Evolutionary conservation across 2,797 vertebrate genomes (phyloP).

Genomic region (Merluccius polli): DNA sequence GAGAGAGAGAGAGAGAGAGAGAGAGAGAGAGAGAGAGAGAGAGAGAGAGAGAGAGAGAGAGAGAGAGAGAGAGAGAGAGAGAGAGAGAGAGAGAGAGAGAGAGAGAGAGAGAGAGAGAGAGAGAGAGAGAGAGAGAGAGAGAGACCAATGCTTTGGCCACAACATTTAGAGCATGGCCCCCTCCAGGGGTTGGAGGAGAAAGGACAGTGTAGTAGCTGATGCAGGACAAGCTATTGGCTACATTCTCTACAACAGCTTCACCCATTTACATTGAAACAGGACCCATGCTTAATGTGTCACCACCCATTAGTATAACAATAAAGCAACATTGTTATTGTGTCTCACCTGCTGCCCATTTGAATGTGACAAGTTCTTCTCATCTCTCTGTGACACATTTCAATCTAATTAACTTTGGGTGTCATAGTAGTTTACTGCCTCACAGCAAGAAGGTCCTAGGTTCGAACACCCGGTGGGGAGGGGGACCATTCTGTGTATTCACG

Average conservation of each 20-base stretch:
- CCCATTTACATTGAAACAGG: not conserved
- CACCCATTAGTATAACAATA: not conserved
- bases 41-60: not conserved
- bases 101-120: not conserved
- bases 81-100: not conserved
- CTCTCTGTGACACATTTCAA: not conserved
- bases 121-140: not conserved
- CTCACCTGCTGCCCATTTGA: not conserved
- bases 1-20: not conserved
- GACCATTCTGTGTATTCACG: too few relatives aligned
- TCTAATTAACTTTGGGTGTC: too few relatives aligned
- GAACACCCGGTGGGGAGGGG: too few relatives aligned
- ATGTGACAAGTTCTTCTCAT: not conserved
- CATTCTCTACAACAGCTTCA: not conserved
- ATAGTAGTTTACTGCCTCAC: too few relatives aligned
- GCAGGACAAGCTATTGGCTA: not conserved
- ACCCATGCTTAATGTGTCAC: not conserved
- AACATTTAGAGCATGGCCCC: slow-evolving; percentile 26
- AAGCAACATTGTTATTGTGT: not conserved
- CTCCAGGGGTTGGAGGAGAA: slow-evolving; percentile 31
- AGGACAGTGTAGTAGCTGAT: slow-evolving; percentile 10
- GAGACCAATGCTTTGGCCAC: slow-evolving; percentile 18
- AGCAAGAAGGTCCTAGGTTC: too few relatives aligned
- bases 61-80: not conserved
- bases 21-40: not conserved